Percentiles rank a stretch among this genome's conserved stretches.
Conservation (phyloP, 2,888 invertebrate species). For the Pseudeuparius sepicola region DNA sequence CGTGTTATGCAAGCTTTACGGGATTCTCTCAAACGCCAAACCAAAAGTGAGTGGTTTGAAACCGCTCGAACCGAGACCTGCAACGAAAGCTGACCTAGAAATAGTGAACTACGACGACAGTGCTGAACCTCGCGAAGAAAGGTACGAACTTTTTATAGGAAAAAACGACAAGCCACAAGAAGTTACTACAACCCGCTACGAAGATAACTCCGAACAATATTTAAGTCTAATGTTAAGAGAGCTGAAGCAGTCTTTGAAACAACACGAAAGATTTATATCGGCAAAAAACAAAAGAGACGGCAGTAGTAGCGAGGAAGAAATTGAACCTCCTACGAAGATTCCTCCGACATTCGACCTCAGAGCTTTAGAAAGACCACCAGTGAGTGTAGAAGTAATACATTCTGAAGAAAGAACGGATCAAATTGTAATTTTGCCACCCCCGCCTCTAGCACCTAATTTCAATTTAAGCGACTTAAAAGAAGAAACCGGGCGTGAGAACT, state of each 20-base stretch:
- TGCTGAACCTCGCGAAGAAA: constrained; percentile 24
- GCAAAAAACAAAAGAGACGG: constrained; percentile 25
- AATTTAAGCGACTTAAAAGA: constrained; percentile 13
- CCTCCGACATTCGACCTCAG: constrained; percentile 22
- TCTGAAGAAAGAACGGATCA: background rate
- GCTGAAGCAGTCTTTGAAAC: constrained; percentile 24
- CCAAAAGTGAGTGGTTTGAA: background rate
- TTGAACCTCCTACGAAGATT: constrained; percentile 1
- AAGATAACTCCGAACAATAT: constrained; percentile 20
- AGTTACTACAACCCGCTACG: constrained; percentile 8
- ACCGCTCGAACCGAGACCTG: constrained; percentile 1
- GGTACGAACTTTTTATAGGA: constrained; percentile 26
- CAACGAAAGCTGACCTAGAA: background rate
- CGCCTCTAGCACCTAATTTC: constrained; percentile 18
- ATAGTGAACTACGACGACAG: constrained; percentile 22
- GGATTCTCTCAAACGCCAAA: constrained; percentile 22
- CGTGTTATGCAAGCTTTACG: constrained; percentile 26
- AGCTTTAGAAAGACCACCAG: constrained; percentile 1
- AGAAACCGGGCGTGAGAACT: constrained; percentile 6
- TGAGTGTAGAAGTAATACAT: background rate
- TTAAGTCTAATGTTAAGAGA: constrained; percentile 26
- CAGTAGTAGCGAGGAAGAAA: constrained; percentile 21
- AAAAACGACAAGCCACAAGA: constrained; percentile 14
- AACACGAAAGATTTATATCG: constrained; percentile 26
- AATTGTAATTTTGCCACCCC: constrained; percentile 9